These are phyloP conservation scores for Ictidomys tridecemlineatus DNA, from an alignment of 2,113 vertebrate genomes.

Conservation along the genomic window DNA sequence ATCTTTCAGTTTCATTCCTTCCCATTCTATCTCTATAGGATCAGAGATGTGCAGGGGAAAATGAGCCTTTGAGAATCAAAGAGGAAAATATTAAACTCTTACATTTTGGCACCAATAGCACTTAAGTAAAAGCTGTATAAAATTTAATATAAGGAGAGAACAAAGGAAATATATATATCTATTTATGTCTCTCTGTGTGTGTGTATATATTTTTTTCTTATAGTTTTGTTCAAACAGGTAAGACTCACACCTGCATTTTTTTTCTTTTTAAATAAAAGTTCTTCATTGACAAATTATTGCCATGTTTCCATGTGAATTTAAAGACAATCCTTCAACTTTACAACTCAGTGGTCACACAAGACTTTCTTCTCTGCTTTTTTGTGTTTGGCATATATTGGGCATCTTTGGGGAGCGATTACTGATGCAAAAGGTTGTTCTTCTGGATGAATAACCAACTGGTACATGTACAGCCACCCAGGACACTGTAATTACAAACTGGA, in stretches of 20 bases:
- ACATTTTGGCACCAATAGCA: background rate
- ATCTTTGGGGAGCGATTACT: constrained; percentile 24
- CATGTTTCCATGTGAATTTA: constrained; percentile 20
- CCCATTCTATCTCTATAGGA: background rate
- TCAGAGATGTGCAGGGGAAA: background rate
- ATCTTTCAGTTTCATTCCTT: background rate
- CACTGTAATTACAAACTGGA: constrained; percentile 81
- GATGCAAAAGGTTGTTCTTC: constrained; percentile 29
- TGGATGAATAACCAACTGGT: constrained; percentile 66
- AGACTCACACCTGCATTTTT: background rate
- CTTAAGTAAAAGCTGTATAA: background rate
- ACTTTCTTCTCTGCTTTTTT: constrained; percentile 3
- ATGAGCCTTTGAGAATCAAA: background rate
- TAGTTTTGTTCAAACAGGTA: background rate
- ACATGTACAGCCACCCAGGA: constrained; percentile 53
- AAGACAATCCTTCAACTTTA: constrained; percentile 18
- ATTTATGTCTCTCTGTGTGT: background rate
- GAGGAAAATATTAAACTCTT: background rate
- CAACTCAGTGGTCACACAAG: background rate
- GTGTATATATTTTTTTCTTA: background rate
- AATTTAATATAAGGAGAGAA: background rate
- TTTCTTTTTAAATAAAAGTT: constrained; percentile 5
- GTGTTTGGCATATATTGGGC: background rate
- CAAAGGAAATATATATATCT: background rate
- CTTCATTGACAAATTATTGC: background rate